These are phyloP conservation scores for Crossocerus cetratus DNA, from an alignment of 2,888 invertebrate genomes.

Conservation along the genomic window DNA sequence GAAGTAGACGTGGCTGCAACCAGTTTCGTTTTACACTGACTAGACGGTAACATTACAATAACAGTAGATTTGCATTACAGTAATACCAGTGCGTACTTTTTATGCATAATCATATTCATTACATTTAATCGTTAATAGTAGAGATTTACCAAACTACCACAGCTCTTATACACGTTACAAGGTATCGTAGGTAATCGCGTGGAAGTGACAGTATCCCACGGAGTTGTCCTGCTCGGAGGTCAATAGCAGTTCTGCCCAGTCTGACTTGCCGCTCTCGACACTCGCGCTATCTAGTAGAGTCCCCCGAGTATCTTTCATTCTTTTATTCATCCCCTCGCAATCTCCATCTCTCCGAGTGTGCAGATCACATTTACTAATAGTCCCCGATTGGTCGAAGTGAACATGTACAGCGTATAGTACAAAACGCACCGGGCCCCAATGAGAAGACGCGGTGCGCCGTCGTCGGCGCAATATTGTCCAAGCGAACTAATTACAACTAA, in stretches of 20 bases:
- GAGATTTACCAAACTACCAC: slow-evolving; percentile 52
- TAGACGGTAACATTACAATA: slow-evolving; percentile 62
- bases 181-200: slow-evolving; percentile 34
- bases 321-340: not conserved
- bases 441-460: slow-evolving; percentile 50
- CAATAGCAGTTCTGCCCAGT: not conserved
- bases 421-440: slow-evolving; percentile 56
- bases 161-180: slow-evolving; percentile 41
- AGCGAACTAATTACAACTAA: slow-evolving; percentile 66
- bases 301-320: slow-evolving; percentile 5
- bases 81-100: slow-evolving; percentile 37
- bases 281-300: not conserved
- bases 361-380: slow-evolving; percentile 28
- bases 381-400: slow-evolving; percentile 50
- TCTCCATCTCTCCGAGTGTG: not conserved
- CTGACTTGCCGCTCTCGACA: not conserved
- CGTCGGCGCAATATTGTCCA: slow-evolving; percentile 66
- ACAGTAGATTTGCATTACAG: slow-evolving; percentile 51
- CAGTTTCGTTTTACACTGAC: slow-evolving; percentile 54
- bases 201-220: slow-evolving; percentile 23
- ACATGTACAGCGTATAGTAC: slow-evolving; percentile 52
- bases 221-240: slow-evolving; percentile 11
- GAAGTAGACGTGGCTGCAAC: not conserved
- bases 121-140: slow-evolving; percentile 55
- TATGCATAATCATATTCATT: slow-evolving; percentile 48